Evolutionary conservation across 2,113 vertebrate species (phyloP).

Genomic region (Hyaena hyaena): DNA sequence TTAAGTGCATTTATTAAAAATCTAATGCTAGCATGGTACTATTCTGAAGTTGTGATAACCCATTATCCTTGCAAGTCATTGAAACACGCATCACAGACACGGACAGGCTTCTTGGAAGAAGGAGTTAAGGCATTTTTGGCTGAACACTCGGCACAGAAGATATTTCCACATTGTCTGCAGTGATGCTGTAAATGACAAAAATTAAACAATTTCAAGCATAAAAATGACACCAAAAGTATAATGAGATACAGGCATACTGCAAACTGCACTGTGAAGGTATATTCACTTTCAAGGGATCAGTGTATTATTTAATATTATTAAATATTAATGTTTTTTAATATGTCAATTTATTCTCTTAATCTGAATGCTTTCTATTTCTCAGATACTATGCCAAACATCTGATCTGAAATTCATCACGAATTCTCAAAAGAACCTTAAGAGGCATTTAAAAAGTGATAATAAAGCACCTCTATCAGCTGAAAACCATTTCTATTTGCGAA

Average conservation of each 20-base stretch:
- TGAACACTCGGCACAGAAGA: slow-evolving; percentile 98
- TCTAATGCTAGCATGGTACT: slow-evolving; percentile 82
- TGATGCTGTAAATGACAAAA: slow-evolving; percentile 92
- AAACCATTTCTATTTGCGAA: neutral
- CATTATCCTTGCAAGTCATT: slow-evolving; percentile 95
- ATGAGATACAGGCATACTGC: neutral
- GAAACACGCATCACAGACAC: slow-evolving; percentile 96
- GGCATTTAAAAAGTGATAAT: neutral
- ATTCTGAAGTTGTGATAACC: slow-evolving; percentile 69
- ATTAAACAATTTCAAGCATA: slow-evolving; percentile 58
- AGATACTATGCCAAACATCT: neutral
- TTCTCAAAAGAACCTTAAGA: slow-evolving; percentile 18
- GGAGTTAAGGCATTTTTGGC: slow-evolving; percentile 95
- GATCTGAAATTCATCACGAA: neutral
- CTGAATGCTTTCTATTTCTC: neutral
- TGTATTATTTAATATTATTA: neutral
- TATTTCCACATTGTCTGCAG: slow-evolving; percentile 99
- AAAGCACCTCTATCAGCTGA: neutral
- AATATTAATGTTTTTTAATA: neutral
- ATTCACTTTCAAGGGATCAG: neutral
- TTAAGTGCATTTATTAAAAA: slow-evolving; percentile 90
- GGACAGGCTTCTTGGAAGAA: slow-evolving; percentile 98
- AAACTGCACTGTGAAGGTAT: neutral
- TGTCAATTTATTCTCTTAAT: neutral
- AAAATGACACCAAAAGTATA: neutral